A percentile compares a stretch with the other conserved stretches of the same genome.
These are phyloP conservation scores for Diaphora mendica DNA, from an alignment of 2,888 invertebrate genomes.

Conservation along the genomic window DNA sequence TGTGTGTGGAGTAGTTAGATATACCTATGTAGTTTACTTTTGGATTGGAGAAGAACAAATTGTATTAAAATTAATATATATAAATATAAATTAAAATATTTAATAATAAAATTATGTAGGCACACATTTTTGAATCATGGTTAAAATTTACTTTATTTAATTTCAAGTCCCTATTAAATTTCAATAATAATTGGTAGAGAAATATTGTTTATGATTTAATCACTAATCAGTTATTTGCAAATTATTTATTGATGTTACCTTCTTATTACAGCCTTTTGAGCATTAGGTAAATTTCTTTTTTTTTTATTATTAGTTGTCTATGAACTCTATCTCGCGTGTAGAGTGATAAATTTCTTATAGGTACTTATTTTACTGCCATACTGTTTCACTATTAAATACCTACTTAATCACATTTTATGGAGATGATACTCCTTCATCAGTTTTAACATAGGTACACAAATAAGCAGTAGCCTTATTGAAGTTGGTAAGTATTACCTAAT, in stretches of 20 bases:
- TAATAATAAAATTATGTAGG: background rate
- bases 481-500: background rate
- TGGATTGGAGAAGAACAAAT: background rate
- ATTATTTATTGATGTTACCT: background rate
- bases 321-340: no score
- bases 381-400: background rate
- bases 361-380: background rate
- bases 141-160: background rate
- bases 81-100: background rate
- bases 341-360: no score
- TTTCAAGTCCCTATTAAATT: background rate
- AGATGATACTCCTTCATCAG: background rate
- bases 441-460: background rate
- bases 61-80: no score
- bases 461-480: background rate
- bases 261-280: background rate
- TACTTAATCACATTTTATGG: background rate
- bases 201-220: background rate
- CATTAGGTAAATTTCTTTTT: no score
- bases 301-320: no score
- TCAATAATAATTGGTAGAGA: background rate
- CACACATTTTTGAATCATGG: background rate
- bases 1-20: background rate
- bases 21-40: background rate
- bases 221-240: background rate